Conservation (phyloP, 1,140 invertebrate species). For the Microplitis mediator region DNA sequence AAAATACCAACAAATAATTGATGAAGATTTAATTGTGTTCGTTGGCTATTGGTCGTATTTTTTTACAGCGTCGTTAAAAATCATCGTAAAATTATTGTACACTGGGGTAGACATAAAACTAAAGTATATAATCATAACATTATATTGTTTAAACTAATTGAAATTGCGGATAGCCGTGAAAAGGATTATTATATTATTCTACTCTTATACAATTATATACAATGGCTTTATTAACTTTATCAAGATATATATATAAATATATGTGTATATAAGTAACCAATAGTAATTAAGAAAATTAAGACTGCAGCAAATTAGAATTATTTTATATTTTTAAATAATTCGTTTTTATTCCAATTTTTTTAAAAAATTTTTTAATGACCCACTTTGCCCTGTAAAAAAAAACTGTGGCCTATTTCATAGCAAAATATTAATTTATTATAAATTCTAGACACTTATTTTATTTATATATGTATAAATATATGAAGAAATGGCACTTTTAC, state of each 20-base stretch:
- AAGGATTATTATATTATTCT: neutral
- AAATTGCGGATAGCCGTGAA: slow-evolving; percentile 11
- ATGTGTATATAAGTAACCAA: neutral
- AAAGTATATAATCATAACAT: neutral
- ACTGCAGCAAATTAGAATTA: no score
- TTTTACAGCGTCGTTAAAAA: slow-evolving; percentile 17
- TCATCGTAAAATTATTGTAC: slow-evolving; percentile 6
- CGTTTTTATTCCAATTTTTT: no score
- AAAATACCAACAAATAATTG: neutral
- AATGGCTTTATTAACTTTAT: neutral
- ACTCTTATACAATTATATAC: neutral
- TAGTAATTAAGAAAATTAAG: no score
- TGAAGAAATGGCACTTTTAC: no score
- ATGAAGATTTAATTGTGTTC: slow-evolving; percentile 16
- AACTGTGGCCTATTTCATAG: no score
- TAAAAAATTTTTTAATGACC: no score
- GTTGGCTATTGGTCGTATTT: slow-evolving; percentile 1
- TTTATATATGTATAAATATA: no score
- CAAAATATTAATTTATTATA: no score
- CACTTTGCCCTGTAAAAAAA: no score
- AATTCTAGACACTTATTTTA: no score
- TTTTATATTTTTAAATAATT: no score
- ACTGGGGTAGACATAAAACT: neutral
- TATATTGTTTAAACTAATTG: slow-evolving; percentile 18
- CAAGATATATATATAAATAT: no score